A percentile compares a stretch with the other conserved stretches of the same genome.
phyloP scores from a whole-genome alignment of 2,888 invertebrate genomes.

The Folsomia manolachei region DNA sequence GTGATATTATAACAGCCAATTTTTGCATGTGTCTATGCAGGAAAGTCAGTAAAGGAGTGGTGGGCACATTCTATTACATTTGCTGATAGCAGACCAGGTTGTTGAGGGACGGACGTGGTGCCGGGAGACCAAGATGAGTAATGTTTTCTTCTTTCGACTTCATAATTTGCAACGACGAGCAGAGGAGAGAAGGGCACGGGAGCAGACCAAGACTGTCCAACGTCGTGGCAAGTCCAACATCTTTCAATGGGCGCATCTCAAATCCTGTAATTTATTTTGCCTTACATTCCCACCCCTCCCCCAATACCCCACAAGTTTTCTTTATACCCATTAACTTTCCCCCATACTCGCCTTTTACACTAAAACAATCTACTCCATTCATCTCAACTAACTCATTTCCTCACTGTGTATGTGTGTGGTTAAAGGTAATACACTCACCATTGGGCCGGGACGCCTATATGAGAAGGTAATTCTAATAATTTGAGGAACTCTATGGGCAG shows the following conservation, averaged over 20 bases:
- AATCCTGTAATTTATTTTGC: slow-evolving; percentile 45
- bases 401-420: no score
- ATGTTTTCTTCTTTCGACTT: slow-evolving; percentile 88
- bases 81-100: no score
- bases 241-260: slow-evolving; percentile 50
- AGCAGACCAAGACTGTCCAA: slow-evolving; percentile 52
- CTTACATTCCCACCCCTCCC: no score
- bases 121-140: slow-evolving; percentile 46
- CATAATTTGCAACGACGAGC: slow-evolving; percentile 85
- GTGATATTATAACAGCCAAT: slow-evolving; percentile 1
- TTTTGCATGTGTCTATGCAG: neutral
- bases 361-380: no score
- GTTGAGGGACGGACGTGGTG: neutral
- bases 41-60: no score
- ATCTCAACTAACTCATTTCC: no score
- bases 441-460: slow-evolving; percentile 47
- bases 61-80: no score
- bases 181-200: slow-evolving; percentile 67
- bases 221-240: slow-evolving; percentile 43
- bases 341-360: no score
- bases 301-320: no score
- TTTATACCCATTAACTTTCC: no score
- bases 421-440: slow-evolving; percentile 41
- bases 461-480: slow-evolving; percentile 1
- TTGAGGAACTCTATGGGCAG: no score